Percentiles rank a stretch among this genome's conserved stretches.
Conservation (phyloP, 2,888 invertebrate genomes). For the Andrena praecox region DNA sequence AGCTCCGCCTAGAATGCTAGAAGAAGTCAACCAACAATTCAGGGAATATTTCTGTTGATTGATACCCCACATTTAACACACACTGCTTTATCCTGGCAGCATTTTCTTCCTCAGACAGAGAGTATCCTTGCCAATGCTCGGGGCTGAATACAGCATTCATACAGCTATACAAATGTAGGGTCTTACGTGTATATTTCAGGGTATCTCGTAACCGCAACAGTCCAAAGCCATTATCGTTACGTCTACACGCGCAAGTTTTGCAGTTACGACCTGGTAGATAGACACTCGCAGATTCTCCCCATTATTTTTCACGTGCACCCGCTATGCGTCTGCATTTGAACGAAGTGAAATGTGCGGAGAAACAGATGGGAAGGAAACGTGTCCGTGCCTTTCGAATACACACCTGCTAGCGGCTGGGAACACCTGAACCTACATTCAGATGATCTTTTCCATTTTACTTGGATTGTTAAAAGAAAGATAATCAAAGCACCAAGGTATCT, state of each 20-base stretch:
- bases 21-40: neutral
- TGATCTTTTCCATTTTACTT: neutral
- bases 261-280: slow-evolving; percentile 32
- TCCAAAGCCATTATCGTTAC: slow-evolving; percentile 81
- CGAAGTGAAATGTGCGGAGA: neutral
- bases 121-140: slow-evolving; percentile 22
- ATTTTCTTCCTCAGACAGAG: slow-evolving; percentile 45
- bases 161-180: slow-evolving; percentile 15
- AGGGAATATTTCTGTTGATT: neutral
- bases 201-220: slow-evolving; percentile 73
- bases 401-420: neutral
- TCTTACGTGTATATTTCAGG: slow-evolving; percentile 38
- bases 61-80: neutral
- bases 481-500: too few species aligned
- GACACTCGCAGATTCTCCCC: slow-evolving; percentile 20
- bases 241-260: slow-evolving; percentile 31
- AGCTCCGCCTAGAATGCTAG: neutral
- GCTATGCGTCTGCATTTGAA: neutral
- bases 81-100: slow-evolving; percentile 17
- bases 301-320: slow-evolving; percentile 39
- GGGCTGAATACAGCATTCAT: slow-evolving; percentile 26
- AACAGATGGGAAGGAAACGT: neutral
- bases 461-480: neutral
- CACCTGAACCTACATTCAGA: neutral
- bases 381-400: neutral